A percentile compares a stretch with the other conserved stretches of the same genome.
These are phyloP conservation scores for Lepidurus arcticus DNA, from an alignment of 1,140 invertebrate genomes.

Conservation along the genomic window DNA sequence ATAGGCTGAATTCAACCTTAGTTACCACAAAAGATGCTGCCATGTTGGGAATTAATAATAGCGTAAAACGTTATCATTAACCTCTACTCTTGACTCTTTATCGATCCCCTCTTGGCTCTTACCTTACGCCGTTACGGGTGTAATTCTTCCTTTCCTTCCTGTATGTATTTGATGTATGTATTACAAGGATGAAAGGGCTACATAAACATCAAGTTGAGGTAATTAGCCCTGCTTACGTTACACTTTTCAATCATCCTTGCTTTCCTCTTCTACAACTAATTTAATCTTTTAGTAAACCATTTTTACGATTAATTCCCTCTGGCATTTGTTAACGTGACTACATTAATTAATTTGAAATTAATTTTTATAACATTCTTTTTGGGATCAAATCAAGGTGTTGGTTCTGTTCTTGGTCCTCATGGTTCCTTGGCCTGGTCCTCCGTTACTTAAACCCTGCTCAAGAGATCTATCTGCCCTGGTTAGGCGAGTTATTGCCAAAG, in stretches of 20 bases:
- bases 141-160: no score
- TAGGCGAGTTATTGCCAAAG: constrained; percentile 12
- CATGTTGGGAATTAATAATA: no score
- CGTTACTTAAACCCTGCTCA: background rate
- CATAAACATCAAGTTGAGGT: background rate
- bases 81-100: no score
- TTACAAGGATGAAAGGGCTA: background rate
- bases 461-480: constrained; percentile 3
- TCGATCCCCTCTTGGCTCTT: no score
- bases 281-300: background rate
- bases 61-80: no score
- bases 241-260: background rate
- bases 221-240: background rate
- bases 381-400: background rate
- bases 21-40: no score
- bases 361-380: background rate
- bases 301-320: background rate
- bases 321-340: background rate
- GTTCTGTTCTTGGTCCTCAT: background rate
- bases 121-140: no score
- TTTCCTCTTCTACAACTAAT: background rate
- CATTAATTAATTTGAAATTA: background rate
- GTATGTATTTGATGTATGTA: no score
- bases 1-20: no score
- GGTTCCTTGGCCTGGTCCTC: constrained; percentile 15